A percentile compares a stretch with the other conserved stretches of the same genome.
These are phyloP conservation scores for Lacerta viridis DNA, from an alignment of 2,797 vertebrate genomes.

Conservation along the genomic window DNA sequence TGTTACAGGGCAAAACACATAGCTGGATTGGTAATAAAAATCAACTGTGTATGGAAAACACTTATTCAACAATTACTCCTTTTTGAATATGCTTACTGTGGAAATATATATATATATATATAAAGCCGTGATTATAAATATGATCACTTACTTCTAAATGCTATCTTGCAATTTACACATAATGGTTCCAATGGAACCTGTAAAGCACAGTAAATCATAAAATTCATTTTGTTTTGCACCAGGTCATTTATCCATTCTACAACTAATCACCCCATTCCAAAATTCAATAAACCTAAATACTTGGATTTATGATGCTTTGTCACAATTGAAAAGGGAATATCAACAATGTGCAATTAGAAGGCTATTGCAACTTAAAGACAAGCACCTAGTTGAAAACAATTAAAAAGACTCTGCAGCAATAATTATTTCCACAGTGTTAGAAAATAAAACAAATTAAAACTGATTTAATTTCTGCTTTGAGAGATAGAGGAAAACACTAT, in stretches of 20 bases:
- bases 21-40: conserved; percentile 66
- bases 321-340: conserved; percentile 83
- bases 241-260: conserved; percentile 82
- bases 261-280: conserved; percentile 87
- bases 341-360: conserved; percentile 81
- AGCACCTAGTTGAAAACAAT: conserved; percentile 87
- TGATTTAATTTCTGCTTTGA: conserved; percentile 87
- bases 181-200: conserved; percentile 82
- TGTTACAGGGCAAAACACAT: conserved; percentile 21
- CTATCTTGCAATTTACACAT: conserved; percentile 80
- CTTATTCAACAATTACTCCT: conserved; percentile 79
- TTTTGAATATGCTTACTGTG: conserved; percentile 71
- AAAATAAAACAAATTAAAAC: conserved; percentile 90
- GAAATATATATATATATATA: conserved; percentile 70
- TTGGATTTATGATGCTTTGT: conserved; percentile 87
- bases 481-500: conserved; percentile 82
- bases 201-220: conserved; percentile 85
- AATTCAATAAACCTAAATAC: conserved; percentile 90
- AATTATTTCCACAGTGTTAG: conserved; percentile 86
- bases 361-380: conserved; percentile 84
- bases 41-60: conserved; percentile 76
- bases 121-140: conserved; percentile 79
- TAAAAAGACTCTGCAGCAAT: conserved; percentile 85
- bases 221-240: conserved; percentile 87
- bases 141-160: conserved; percentile 81